Evolutionary conservation across 2,797 vertebrate genomes (phyloP).

Genomic region (Delichon dasypus): DNA sequence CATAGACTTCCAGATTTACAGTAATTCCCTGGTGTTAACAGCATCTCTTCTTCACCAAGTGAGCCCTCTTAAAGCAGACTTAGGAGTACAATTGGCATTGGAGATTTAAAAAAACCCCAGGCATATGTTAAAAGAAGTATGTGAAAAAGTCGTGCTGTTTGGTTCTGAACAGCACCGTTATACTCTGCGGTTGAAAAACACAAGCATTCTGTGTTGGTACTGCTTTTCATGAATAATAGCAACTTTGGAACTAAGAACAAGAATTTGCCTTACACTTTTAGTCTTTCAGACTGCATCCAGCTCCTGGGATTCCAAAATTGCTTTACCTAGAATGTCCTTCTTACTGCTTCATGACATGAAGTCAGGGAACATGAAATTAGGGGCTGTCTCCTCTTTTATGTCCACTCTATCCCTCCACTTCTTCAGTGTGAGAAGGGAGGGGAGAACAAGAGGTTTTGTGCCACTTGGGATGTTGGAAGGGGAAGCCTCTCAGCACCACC

Average conservation of each 20-base stretch:
- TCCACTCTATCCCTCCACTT: background rate
- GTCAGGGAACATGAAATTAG: background rate
- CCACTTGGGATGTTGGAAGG: background rate
- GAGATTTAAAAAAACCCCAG: background rate
- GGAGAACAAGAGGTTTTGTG: background rate
- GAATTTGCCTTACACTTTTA: background rate
- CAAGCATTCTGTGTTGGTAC: background rate
- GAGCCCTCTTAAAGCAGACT: background rate
- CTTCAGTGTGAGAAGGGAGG: background rate
- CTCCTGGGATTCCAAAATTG: background rate
- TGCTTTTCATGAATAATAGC: background rate
- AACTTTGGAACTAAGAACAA: background rate
- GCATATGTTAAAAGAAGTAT: background rate
- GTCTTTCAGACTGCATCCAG: background rate
- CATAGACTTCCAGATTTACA: background rate
- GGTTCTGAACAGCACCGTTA: background rate
- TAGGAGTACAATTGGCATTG: background rate
- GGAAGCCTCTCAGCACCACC: background rate
- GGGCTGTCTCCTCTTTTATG: background rate
- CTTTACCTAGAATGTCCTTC: background rate
- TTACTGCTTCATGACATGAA: background rate
- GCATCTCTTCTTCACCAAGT: background rate
- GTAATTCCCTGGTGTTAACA: background rate
- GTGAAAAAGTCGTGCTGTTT: background rate
- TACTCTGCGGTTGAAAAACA: background rate